phyloP scores from a whole-genome alignment of 2,888 invertebrate genomes.

The Eupsilia transversa region DNA sequence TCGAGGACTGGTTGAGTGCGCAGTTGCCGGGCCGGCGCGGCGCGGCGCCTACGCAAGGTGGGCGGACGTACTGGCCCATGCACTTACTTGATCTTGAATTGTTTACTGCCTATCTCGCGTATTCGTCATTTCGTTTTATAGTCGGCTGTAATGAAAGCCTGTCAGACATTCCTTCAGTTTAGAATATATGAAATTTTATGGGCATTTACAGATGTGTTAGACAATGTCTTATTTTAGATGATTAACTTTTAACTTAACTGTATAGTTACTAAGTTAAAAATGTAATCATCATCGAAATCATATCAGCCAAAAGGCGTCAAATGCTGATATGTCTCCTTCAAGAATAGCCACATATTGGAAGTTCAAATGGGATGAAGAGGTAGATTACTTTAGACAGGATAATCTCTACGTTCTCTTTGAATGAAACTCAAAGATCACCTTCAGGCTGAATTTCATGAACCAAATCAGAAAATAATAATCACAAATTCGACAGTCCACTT shows the following conservation, averaged over 20 bases:
- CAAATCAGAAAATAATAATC: conserved; percentile 13
- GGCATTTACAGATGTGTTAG: background rate
- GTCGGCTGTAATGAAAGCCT: conserved; percentile 30
- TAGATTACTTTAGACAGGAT: background rate
- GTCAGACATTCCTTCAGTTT: conserved; percentile 23
- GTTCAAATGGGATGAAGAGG: too few species aligned
- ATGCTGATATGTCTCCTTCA: background rate
- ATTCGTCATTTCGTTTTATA: conserved; percentile 57
- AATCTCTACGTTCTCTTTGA: background rate
- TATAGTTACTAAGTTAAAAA: background rate
- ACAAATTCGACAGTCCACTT: conserved; percentile 8
- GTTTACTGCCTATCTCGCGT: conserved; percentile 54
- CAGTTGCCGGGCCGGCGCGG: conserved; percentile 50
- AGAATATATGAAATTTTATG: conserved; percentile 8
- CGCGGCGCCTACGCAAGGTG: conserved; percentile 71
- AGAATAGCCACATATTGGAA: too few species aligned
- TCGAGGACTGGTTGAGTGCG: conserved; percentile 63
- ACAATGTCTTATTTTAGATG: background rate
- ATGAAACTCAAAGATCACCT: background rate
- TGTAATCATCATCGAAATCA: too few species aligned
- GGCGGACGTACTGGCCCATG: conserved; percentile 69
- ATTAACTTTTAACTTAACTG: too few species aligned
- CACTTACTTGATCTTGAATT: conserved; percentile 70
- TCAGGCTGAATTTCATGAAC: background rate
- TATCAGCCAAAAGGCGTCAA: background rate